A percentile compares a stretch with the other conserved stretches of the same genome.
These are phyloP conservation scores for Drosophila truncata DNA, from an alignment of 1,140 invertebrate species.

Conservation along the genomic window DNA sequence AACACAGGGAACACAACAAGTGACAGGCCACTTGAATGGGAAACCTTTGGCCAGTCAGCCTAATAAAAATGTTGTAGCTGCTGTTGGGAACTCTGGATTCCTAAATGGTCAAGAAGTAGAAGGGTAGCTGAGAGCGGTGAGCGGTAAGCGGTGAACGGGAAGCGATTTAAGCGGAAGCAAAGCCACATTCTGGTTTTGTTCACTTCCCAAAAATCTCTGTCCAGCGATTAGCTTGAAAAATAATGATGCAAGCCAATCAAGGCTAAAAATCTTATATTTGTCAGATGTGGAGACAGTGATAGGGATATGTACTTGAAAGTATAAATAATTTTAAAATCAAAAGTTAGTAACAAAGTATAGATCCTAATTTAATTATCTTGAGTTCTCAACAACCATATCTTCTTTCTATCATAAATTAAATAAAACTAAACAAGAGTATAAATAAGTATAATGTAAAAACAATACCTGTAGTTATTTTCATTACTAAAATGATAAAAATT, in stretches of 20 bases:
- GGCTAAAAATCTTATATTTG: slow-evolving; percentile 13
- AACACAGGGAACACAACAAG: slow-evolving; percentile 50
- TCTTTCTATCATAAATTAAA: background rate
- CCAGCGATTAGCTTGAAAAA: slow-evolving; percentile 45
- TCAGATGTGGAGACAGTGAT: background rate
- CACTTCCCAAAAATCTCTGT: slow-evolving; percentile 42
- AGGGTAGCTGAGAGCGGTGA: background rate
- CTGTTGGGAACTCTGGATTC: slow-evolving; percentile 34
- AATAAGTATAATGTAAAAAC: too few species aligned
- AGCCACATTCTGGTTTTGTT: slow-evolving; percentile 40
- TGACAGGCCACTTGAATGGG: slow-evolving; percentile 59
- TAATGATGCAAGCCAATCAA: slow-evolving; percentile 48
- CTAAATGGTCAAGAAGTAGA: slow-evolving; percentile 1
- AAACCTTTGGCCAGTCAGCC: slow-evolving; percentile 61
- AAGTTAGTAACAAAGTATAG: background rate
- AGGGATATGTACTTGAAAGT: background rate
- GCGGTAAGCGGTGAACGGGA: slow-evolving; percentile 3
- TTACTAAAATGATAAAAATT: background rate
- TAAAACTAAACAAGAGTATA: background rate
- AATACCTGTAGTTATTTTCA: background rate
- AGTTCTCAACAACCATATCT: background rate
- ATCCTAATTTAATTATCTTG: background rate
- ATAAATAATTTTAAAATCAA: too few species aligned
- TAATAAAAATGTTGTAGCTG: slow-evolving; percentile 63
- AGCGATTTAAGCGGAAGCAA: slow-evolving; percentile 41